These are phyloP conservation scores for Psephotus haematonotus DNA, from an alignment of 2,113 vertebrate genomes.

Conservation along the genomic window DNA sequence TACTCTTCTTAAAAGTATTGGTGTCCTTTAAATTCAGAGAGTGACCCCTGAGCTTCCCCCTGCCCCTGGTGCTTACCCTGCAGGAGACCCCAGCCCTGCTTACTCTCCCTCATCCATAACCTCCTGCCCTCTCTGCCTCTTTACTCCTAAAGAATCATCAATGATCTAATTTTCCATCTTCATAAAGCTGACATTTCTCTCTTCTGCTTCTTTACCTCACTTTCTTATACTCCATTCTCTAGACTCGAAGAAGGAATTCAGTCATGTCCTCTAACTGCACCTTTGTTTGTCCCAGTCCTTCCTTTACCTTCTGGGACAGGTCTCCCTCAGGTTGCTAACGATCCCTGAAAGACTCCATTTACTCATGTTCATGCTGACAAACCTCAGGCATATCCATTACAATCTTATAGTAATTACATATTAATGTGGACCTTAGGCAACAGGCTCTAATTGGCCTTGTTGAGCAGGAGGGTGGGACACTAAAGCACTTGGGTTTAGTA, in stretches of 20 bases:
- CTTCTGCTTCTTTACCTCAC: neutral
- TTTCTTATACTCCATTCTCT: neutral
- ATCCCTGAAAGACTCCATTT: neutral
- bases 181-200: neutral
- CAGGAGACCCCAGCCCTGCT: neutral
- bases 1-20: neutral
- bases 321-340: neutral
- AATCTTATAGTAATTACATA: neutral
- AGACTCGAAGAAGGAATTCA: neutral
- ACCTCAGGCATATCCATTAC: neutral
- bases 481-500: neutral
- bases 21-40: neutral
- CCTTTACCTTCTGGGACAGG: neutral
- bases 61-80: neutral
- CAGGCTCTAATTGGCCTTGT: neutral
- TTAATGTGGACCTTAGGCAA: neutral
- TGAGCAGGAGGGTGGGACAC: neutral
- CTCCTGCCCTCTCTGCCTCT: neutral
- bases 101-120: neutral
- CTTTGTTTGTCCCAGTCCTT: neutral
- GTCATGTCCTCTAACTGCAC: neutral
- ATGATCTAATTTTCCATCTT: neutral
- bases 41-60: neutral
- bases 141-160: neutral
- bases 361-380: neutral